Percentiles rank a stretch among this genome's conserved stretches.
These are phyloP conservation scores for Microtus richardsoni DNA, from an alignment of 2,113 vertebrate species.

Conservation along the genomic window DNA sequence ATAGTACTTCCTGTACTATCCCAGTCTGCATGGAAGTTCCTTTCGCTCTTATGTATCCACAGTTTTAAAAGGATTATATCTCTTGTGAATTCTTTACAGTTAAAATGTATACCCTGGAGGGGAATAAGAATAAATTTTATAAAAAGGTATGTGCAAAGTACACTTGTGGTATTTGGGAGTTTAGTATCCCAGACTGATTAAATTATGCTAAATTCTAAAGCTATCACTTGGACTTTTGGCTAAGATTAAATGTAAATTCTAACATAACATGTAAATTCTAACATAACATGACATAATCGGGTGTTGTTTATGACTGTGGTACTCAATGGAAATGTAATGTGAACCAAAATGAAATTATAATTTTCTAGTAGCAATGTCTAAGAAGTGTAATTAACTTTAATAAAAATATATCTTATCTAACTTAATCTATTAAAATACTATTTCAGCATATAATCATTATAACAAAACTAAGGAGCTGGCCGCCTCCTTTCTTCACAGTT, in stretches of 20 bases:
- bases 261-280: conserved; percentile 23
- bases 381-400: conserved; percentile 41
- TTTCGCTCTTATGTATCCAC: conserved; percentile 19
- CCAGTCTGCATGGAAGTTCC: conserved; percentile 27
- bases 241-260: neutral
- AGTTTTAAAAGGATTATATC: conserved; percentile 47
- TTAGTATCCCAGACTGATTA: neutral
- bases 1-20: neutral
- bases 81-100: neutral
- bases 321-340: conserved; percentile 18
- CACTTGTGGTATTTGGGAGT: neutral
- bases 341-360: conserved; percentile 45
- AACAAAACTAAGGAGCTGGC: conserved; percentile 20
- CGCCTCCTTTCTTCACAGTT: neutral
- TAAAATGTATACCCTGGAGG: conserved; percentile 1
- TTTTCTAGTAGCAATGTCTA: conserved; percentile 25
- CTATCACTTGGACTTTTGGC: neutral
- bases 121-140: conserved; percentile 36
- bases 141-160: conserved; percentile 14
- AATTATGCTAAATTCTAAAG: conserved; percentile 7
- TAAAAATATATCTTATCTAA: conserved; percentile 52
- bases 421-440: conserved; percentile 14
- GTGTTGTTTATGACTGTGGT: neutral
- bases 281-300: too few relatives aligned
- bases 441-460: conserved; percentile 37